Conservation (phyloP, 2,888 invertebrate genomes). For the Heteromyza rotundicornis region DNA sequence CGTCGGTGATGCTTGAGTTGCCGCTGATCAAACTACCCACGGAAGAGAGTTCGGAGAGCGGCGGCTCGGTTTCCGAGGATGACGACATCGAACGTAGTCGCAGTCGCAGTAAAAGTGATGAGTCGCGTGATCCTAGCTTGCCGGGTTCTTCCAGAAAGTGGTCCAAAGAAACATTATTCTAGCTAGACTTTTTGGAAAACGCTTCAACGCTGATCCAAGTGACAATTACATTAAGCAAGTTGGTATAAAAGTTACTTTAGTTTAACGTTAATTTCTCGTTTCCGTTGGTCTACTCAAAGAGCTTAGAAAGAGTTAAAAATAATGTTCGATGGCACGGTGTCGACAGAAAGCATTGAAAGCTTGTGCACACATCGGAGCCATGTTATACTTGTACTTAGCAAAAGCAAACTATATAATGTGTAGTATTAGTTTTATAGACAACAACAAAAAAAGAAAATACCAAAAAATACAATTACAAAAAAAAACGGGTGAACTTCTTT, state of each 20-base stretch:
- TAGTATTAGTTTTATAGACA: too few species aligned
- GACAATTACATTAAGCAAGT: constrained; percentile 10
- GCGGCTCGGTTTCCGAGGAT: constrained; percentile 24
- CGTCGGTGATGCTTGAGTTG: constrained; percentile 60
- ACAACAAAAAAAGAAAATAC: too few species aligned
- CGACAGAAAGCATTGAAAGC: too few species aligned
- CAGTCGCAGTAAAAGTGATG: constrained; percentile 42
- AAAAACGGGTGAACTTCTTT: not conserved
- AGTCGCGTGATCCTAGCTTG: constrained; percentile 58
- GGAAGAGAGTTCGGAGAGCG: constrained; percentile 37
- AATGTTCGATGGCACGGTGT: too few species aligned
- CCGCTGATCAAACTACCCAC: constrained; percentile 60
- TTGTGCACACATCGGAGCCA: not conserved
- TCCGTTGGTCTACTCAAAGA: too few species aligned
- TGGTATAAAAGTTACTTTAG: too few species aligned
- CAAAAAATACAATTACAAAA: constrained; percentile 5
- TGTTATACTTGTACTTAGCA: not conserved
- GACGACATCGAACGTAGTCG: constrained; percentile 31
- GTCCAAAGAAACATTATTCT: constrained; percentile 83
- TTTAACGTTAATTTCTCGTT: too few species aligned
- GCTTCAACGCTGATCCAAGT: not conserved
- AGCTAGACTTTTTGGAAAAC: constrained; percentile 57
- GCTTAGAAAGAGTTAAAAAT: too few species aligned
- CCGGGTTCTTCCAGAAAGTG: constrained; percentile 64
- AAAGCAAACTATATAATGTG: too few species aligned